Conservation (phyloP, 1,140 invertebrate genomes). For the Drosophila chauvacae region DNA sequence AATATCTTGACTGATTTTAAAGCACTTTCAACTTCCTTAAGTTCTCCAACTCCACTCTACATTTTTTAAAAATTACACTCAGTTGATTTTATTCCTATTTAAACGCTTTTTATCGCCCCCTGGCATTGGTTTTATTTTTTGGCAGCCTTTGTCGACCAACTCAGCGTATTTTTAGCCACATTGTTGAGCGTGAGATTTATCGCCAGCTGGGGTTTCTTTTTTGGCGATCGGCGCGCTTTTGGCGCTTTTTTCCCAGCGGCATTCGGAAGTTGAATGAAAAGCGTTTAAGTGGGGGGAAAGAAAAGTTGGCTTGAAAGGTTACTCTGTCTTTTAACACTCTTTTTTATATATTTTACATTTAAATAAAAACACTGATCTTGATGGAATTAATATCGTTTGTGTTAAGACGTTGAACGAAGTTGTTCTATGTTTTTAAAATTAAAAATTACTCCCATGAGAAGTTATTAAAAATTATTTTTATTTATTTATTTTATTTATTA, state of each 20-base stretch:
- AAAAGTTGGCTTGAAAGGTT: background rate
- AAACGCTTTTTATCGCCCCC: slow-evolving; percentile 18
- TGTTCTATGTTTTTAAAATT: too few species aligned
- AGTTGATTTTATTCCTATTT: slow-evolving; percentile 19
- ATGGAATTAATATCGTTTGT: too few species aligned
- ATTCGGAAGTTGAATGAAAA: slow-evolving; percentile 62
- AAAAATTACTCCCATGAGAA: too few species aligned
- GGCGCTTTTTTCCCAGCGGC: slow-evolving; percentile 32
- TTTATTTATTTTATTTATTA: too few species aligned
- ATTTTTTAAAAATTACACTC: background rate
- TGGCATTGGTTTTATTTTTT: slow-evolving; percentile 28
- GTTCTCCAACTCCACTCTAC: background rate
- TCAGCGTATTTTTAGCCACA: slow-evolving; percentile 44
- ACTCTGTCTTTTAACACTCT: background rate
- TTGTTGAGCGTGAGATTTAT: slow-evolving; percentile 63
- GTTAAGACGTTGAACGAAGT: too few species aligned
- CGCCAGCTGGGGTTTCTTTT: slow-evolving; percentile 47
- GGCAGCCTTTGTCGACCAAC: slow-evolving; percentile 20
- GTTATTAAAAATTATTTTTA: too few species aligned
- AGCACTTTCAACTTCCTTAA: background rate
- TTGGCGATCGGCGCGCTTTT: slow-evolving; percentile 45
- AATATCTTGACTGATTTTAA: background rate
- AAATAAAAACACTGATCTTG: too few species aligned
- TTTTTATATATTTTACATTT: background rate
- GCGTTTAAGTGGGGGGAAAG: slow-evolving; percentile 31